Percentiles rank a stretch among this genome's conserved stretches.
These are phyloP conservation scores for Hemicrepidius hirtus DNA, from an alignment of 2,888 invertebrate genomes.

Conservation along the genomic window DNA sequence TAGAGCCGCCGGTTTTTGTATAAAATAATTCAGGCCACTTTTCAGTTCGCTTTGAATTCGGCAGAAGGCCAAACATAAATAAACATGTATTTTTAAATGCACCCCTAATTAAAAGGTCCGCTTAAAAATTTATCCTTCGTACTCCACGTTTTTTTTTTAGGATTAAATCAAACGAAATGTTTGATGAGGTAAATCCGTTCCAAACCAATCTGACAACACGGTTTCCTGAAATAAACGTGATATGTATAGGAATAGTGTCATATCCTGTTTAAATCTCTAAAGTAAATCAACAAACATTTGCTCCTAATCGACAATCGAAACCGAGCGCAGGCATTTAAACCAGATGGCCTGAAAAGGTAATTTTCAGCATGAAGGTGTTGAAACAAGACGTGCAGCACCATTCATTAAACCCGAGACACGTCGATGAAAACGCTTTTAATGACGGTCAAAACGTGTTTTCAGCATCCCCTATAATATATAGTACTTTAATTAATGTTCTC, in stretches of 20 bases:
- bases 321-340: not conserved
- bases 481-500: conserved; percentile 26
- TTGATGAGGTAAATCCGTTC: too few relatives aligned
- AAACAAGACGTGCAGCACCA: conserved; percentile 3
- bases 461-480: conserved; percentile 11
- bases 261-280: not conserved
- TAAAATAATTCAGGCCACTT: conserved; percentile 12
- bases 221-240: too few relatives aligned
- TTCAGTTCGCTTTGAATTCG: conserved; percentile 9
- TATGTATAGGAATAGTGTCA: not conserved
- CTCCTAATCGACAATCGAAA: not conserved
- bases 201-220: too few relatives aligned
- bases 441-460: conserved; percentile 30
- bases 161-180: too few relatives aligned
- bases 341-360: conserved; percentile 5
- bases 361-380: not conserved
- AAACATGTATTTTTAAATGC: too few relatives aligned
- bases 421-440: conserved; percentile 28
- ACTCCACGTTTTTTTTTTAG: too few relatives aligned
- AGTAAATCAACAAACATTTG: not conserved
- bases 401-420: conserved; percentile 4
- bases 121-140: too few relatives aligned
- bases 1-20: not conserved
- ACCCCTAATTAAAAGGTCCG: too few relatives aligned
- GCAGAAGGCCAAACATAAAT: not conserved